These are phyloP conservation scores for Myripristis jacobus DNA, from an alignment of 2,797 vertebrate genomes.

Conservation along the genomic window DNA sequence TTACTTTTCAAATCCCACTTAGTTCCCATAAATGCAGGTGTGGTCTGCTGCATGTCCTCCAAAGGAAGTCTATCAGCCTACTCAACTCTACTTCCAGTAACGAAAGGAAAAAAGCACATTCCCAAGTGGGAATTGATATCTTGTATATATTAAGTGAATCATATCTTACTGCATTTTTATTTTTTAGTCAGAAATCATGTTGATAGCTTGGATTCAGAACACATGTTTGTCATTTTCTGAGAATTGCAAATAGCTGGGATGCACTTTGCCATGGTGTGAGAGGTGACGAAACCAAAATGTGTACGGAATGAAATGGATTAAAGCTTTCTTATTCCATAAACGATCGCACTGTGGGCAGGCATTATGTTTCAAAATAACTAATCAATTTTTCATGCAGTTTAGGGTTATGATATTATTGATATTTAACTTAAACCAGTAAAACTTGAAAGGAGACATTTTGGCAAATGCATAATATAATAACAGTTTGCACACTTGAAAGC, in stretches of 20 bases:
- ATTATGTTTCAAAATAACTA: constrained; percentile 28
- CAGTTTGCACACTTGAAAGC: background rate
- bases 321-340: background rate
- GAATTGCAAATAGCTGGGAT: constrained; percentile 31
- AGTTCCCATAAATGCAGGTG: constrained; percentile 66
- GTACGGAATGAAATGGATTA: too few species aligned
- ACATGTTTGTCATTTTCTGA: constrained; percentile 49
- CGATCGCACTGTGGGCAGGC: background rate
- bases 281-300: constrained; percentile 13
- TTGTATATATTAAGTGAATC: constrained; percentile 10
- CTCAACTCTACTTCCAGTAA: constrained; percentile 59
- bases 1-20: constrained; percentile 65
- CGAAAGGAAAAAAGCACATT: constrained; percentile 39
- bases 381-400: constrained; percentile 27
- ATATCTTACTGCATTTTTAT: constrained; percentile 26
- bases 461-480: constrained; percentile 26
- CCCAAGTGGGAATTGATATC: constrained; percentile 29
- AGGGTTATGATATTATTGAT: background rate
- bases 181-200: constrained; percentile 33
- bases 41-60: constrained; percentile 56
- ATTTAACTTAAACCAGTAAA: constrained; percentile 26
- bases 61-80: constrained; percentile 53
- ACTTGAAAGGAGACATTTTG: constrained; percentile 24
- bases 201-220: constrained; percentile 34
- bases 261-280: constrained; percentile 24